Base-by-base conservation (phyloP, 2,888 invertebrate species). In the Nephrocerus scutellatus region DNA sequence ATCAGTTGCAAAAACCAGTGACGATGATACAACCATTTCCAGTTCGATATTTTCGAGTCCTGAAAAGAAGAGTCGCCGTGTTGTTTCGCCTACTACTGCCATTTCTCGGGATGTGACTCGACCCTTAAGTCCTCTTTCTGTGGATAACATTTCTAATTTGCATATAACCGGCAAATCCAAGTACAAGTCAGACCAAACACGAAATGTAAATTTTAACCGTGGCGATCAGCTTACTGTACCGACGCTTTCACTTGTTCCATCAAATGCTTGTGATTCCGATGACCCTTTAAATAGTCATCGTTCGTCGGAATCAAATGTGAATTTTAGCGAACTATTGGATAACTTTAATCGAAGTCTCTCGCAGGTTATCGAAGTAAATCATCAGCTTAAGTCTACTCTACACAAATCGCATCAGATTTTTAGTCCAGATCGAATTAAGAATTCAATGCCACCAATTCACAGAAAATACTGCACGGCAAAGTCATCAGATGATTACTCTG, bases 271-370 rank as follows among this genome's bases (percentile, higher is more conserved):
- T 10, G 14, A 19, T 20, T 30, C 14, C 4, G 9, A 9, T 6
- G 18, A 6, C 12, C 15, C 4, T 7, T 10, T n/a, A n/a, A n/a
- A n/a, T n/a, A n/a, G n/a, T n/a, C n/a, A n/a, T n/a, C n/a, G n/a
- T n/a, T n/a, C n/a, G n/a, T n/a, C n/a, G n/a, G n/a, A n/a, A n/a
- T n/a, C n/a, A n/a, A n/a, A n/a, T n/a, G 25, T 49, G 6, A 46
- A 57, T 21, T 55, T 60, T 19, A 52, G 49, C 24, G 50, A 57
- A 37, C 46, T 62, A 5, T 43, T 63, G 9, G 48, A 54, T 23
- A 59, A 60, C 34, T 63, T 63, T 23, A 62, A 62, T 47, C 53
- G 56, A 25, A 62, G 59, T 36, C 47, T 63, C 2, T 54, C 59
- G 2, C 57, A 62, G 36, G 62, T 59, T 1, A 56, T 63, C 35